Conservation (phyloP, 2,113 vertebrate species). For the Odontesthes bonariensis region DNA sequence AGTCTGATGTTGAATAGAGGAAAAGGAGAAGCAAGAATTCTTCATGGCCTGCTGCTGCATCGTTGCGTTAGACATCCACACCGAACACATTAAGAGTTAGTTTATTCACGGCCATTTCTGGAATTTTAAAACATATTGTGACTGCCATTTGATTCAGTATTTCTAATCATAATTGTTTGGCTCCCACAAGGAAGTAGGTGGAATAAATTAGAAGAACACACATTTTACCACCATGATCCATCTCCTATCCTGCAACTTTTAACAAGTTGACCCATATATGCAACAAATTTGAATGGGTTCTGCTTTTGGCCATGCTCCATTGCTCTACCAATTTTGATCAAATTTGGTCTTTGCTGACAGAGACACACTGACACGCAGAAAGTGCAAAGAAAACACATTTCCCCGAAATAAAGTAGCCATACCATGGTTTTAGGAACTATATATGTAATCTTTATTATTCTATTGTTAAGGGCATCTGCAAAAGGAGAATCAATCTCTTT, state of each 20-base stretch:
- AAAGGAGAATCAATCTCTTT: neutral
- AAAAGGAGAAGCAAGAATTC: constrained; percentile 34
- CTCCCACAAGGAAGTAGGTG: neutral
- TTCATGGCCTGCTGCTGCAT: constrained; percentile 1
- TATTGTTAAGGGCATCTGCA: neutral
- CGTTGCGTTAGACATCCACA: neutral
- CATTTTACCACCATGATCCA: neutral
- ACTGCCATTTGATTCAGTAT: neutral
- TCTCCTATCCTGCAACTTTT: neutral
- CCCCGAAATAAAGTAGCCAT: neutral
- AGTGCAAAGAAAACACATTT: neutral
- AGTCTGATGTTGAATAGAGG: constrained; percentile 38
- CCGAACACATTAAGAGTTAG: neutral
- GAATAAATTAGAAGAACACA: neutral
- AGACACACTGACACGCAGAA: neutral
- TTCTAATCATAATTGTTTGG: neutral
- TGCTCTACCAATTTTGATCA: neutral
- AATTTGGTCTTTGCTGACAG: neutral
- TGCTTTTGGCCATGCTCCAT: neutral
- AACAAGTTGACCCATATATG: neutral
- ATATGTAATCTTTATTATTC: neutral
- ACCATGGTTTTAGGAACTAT: neutral
- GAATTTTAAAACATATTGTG: neutral
- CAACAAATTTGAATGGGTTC: neutral
- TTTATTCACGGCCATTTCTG: neutral